phyloP scores from a whole-genome alignment of 2,113 vertebrate genomes.

The Oreotrochilus melanogaster region DNA sequence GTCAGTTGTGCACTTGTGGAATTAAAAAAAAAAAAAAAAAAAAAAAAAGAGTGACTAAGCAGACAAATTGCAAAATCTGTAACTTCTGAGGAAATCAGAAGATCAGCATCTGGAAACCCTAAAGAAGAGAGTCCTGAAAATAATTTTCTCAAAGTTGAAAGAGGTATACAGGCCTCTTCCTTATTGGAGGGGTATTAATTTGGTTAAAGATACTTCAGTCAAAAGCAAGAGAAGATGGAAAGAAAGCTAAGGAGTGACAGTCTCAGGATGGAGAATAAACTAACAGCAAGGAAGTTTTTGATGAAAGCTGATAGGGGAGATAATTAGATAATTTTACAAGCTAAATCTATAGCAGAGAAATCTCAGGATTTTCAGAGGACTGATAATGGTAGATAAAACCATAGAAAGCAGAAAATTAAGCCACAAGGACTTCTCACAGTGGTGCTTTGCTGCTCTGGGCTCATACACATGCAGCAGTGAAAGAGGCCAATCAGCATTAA shows the following conservation, averaged over 20 bases:
- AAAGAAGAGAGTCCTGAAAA: neutral
- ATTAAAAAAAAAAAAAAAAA: neutral
- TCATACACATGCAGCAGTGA: neutral
- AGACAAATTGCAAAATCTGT: neutral
- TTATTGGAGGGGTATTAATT: neutral
- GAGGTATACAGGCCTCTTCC: neutral
- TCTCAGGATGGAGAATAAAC: neutral
- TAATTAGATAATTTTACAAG: neutral
- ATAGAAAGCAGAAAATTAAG: neutral
- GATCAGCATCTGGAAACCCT: neutral
- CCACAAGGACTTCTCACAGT: neutral
- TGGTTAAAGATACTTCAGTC: neutral
- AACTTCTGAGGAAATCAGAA: neutral
- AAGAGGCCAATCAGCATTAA: neutral
- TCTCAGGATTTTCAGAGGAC: neutral
- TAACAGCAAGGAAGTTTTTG: neutral
- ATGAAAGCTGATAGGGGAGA: neutral
- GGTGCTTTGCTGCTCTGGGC: neutral
- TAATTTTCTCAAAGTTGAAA: neutral
- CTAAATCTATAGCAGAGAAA: neutral
- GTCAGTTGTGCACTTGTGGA: neutral
- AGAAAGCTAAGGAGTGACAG: neutral
- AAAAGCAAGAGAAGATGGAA: neutral
- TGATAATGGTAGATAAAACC: neutral
- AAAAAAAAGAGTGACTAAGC: neutral